These are phyloP conservation scores for Notolabrus celidotus DNA, from an alignment of 2,797 vertebrate species.

Conservation along the genomic window DNA sequence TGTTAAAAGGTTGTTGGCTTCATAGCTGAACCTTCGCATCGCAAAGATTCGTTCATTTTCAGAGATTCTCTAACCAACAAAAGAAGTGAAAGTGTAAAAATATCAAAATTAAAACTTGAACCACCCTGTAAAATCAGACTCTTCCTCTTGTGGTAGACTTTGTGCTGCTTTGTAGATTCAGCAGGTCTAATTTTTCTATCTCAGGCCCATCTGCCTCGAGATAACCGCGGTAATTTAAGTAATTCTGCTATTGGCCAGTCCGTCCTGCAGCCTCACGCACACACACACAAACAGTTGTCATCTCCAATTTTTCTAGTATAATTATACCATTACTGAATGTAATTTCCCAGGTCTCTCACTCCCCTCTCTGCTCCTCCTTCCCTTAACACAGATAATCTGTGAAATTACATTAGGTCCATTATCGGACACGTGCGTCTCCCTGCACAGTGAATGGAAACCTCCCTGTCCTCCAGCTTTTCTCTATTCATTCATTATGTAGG, in stretches of 20 bases:
- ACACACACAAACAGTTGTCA: slow-evolving; percentile 31
- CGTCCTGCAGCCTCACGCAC: slow-evolving; percentile 32
- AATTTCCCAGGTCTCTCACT: slow-evolving; percentile 26
- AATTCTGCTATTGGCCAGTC: slow-evolving; percentile 65
- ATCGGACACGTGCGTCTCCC: not conserved
- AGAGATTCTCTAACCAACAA: not conserved
- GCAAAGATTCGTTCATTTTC: no score
- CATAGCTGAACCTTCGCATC: not conserved
- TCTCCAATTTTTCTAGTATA: slow-evolving; percentile 38
- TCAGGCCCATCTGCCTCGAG: slow-evolving; percentile 75
- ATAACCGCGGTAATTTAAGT: slow-evolving; percentile 77
- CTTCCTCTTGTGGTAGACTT: not conserved
- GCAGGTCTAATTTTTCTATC: slow-evolving; percentile 70
- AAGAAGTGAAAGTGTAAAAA: not conserved
- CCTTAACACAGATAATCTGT: slow-evolving; percentile 6
- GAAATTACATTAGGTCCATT: slow-evolving; percentile 56
- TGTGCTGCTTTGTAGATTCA: slow-evolving; percentile 12
- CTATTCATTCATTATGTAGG: slow-evolving; percentile 40
- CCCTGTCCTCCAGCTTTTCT: slow-evolving; percentile 14
- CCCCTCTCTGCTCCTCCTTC: not conserved
- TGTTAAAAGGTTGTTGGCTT: not conserved
- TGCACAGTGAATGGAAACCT: slow-evolving; percentile 13
- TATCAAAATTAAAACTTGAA: no score
- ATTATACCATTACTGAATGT: slow-evolving; percentile 58
- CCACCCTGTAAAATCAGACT: not conserved